A percentile compares a stretch with the other conserved stretches of the same genome.
Conservation (phyloP, 1,140 invertebrate species). For the Olivierus martensii region DNA sequence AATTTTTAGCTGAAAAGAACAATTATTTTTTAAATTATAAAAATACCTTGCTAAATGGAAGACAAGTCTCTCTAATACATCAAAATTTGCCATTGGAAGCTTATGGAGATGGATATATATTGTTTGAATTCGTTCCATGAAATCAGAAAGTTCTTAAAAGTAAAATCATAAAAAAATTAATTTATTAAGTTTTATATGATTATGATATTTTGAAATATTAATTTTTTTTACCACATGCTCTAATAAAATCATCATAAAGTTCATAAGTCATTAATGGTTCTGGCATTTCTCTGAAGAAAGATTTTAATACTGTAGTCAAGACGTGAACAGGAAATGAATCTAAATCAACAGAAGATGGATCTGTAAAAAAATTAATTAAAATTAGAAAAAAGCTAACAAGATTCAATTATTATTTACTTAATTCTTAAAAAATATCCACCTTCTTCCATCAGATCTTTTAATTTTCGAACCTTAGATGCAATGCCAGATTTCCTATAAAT, state of each 20-base stretch:
- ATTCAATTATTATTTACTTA: too few species aligned
- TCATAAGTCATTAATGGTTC: constrained; percentile 87
- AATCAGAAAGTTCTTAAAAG: too few species aligned
- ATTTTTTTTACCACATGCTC: constrained; percentile 43
- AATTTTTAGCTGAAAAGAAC: too few species aligned
- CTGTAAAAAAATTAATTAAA: too few species aligned
- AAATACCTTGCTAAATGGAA: constrained; percentile 74
- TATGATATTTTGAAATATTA: too few species aligned
- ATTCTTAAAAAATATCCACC: constrained; percentile 1
- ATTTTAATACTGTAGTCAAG: constrained; percentile 76
- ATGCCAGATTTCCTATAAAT: constrained; percentile 87
- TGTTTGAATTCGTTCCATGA: constrained; percentile 15
- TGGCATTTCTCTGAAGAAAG: constrained; percentile 80
- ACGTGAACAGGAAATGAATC: constrained; percentile 63
- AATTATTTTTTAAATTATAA: too few species aligned
- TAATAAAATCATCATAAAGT: constrained; percentile 83
- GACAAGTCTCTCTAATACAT: constrained; percentile 79
- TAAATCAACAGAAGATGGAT: constrained; percentile 23
- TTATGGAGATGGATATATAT: constrained; percentile 48
- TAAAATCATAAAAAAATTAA: too few species aligned
- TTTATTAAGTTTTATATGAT: too few species aligned
- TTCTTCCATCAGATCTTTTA: constrained; percentile 28
- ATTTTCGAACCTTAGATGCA: constrained; percentile 30
- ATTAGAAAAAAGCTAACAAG: too few species aligned
- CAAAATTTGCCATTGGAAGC: constrained; percentile 75